Percentiles rank a stretch among this genome's conserved stretches.
phyloP scores from a whole-genome alignment of 1,140 invertebrate species.

The Camponotus vicinus region DNA sequence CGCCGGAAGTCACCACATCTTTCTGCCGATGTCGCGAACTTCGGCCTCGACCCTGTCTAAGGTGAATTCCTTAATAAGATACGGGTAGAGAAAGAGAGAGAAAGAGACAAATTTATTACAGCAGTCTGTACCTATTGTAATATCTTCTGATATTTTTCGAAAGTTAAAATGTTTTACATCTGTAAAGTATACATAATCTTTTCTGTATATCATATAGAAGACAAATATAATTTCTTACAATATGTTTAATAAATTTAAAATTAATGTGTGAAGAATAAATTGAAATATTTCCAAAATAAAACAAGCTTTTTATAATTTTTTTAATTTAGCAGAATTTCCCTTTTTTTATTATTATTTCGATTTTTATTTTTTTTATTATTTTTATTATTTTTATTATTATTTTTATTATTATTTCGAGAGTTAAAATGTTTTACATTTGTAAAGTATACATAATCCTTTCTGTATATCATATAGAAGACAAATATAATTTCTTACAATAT shows the following conservation, averaged over 20 bases:
- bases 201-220: not conserved
- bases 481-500: not conserved
- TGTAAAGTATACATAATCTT: not conserved
- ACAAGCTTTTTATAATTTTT: too few species aligned
- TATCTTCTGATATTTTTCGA: not conserved
- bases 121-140: too few species aligned
- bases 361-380: not conserved
- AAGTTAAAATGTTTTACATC: not conserved
- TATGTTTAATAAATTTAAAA: too few species aligned
- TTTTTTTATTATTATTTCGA: not conserved
- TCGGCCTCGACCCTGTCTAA: slow-evolving; percentile 23
- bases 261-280: too few species aligned
- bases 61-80: slow-evolving; percentile 34
- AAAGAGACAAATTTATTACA: not conserved
- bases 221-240: not conserved
- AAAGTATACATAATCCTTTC: not conserved
- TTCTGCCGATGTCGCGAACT: slow-evolving; percentile 37
- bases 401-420: not conserved
- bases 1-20: slow-evolving; percentile 20
- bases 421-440: not conserved
- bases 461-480: not conserved
- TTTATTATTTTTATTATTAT: not conserved
- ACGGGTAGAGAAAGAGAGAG: not conserved
- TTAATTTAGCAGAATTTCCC: too few species aligned
- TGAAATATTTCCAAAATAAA: not conserved